Conservation (phyloP, 2,888 invertebrate species). For the Chelonus formosanus region DNA sequence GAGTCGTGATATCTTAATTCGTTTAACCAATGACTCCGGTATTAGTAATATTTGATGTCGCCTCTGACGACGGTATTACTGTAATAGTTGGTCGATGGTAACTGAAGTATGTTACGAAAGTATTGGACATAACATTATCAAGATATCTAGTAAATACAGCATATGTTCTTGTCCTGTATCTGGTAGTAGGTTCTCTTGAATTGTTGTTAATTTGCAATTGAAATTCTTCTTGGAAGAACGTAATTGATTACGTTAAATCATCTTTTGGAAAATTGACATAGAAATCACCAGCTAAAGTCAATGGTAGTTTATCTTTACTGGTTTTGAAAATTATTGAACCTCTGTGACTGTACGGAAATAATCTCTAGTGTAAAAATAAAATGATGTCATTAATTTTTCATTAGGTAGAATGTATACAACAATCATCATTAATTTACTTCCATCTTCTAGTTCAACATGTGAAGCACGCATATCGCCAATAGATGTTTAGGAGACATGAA, state of each 20-base stretch:
- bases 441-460: constrained; percentile 2
- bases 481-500: not conserved
- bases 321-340: constrained; percentile 25
- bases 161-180: constrained; percentile 14
- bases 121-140: constrained; percentile 11
- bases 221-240: constrained; percentile 2
- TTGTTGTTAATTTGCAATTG: not conserved
- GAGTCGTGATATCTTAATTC: too few relatives aligned
- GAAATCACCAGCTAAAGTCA: constrained; percentile 7
- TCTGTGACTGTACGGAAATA: constrained; percentile 4
- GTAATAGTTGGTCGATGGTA: constrained; percentile 9
- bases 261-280: constrained; percentile 1
- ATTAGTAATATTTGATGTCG: not conserved
- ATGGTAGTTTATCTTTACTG: constrained; percentile 17
- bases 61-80: constrained; percentile 1
- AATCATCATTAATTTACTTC: not conserved
- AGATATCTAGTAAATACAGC: constrained; percentile 3
- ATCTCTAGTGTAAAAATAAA: constrained; percentile 10
- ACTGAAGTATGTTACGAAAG: constrained; percentile 10
- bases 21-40: not conserved
- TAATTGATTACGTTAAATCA: constrained; percentile 4
- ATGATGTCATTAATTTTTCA: constrained; percentile 8
- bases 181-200: constrained; percentile 10
- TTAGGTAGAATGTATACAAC: constrained; percentile 7
- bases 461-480: constrained; percentile 3